Conservation (phyloP, 2,888 invertebrate genomes). For the Rhingia campestris region DNA sequence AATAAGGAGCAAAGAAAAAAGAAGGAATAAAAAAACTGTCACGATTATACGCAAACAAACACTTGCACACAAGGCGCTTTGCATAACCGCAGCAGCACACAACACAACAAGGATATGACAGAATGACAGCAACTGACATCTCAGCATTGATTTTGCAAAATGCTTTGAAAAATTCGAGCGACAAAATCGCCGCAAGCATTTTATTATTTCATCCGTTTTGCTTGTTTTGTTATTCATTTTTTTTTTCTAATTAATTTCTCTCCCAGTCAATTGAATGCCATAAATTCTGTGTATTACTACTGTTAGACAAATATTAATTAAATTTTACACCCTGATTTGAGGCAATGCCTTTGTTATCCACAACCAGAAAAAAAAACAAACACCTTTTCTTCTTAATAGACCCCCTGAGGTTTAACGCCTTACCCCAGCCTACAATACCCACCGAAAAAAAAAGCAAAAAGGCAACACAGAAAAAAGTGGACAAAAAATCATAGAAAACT, state of each 20-base stretch:
- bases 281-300: conserved; percentile 33
- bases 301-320: conserved; percentile 66
- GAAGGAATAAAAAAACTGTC: conserved; percentile 36
- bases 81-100: conserved; percentile 29
- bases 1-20: conserved; percentile 26
- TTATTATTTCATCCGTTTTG: conserved; percentile 61
- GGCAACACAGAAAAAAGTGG: neutral
- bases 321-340: conserved; percentile 65
- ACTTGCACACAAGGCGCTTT: conserved; percentile 47
- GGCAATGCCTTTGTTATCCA: conserved; percentile 58
- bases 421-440: conserved; percentile 29
- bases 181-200: conserved; percentile 68
- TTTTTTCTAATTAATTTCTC: conserved; percentile 65
- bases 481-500: conserved; percentile 47
- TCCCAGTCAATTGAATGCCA: conserved; percentile 36
- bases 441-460: conserved; percentile 16
- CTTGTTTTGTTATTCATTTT: conserved; percentile 36
- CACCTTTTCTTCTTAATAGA: conserved; percentile 60
- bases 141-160: conserved; percentile 68
- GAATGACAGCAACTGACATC: conserved; percentile 70
- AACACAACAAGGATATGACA: conserved; percentile 65
- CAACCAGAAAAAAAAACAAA: conserved; percentile 25
- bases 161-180: conserved; percentile 65
- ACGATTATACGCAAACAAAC: conserved; percentile 54
- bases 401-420: conserved; percentile 72